Conservation (phyloP, 2,113 vertebrate genomes). For the Aspidoscelis tigris region DNA sequence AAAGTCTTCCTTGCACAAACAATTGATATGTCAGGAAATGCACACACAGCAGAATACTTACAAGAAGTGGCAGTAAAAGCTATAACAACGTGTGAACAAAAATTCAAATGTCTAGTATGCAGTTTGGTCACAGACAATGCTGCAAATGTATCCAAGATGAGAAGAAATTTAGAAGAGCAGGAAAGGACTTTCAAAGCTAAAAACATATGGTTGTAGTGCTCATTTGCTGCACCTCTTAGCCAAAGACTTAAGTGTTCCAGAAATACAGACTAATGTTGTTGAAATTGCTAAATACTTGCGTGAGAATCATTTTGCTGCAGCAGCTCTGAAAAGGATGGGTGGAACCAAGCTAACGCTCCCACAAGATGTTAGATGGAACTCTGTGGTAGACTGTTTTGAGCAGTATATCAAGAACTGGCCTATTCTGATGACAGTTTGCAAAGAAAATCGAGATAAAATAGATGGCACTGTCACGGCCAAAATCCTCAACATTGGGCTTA, state of each 20-base stretch:
- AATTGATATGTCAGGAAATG: too few species aligned
- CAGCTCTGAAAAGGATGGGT: too few species aligned
- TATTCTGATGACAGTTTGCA: not conserved
- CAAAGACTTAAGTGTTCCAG: not conserved
- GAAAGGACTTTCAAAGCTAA: not conserved
- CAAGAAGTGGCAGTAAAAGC: too few species aligned
- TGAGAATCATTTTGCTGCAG: too few species aligned
- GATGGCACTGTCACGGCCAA: not conserved
- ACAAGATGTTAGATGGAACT: too few species aligned
- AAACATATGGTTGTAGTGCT: not conserved
- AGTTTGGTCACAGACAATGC: not conserved
- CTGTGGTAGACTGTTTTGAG: too few species aligned
- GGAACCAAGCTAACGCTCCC: too few species aligned
- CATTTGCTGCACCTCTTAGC: slow-evolving; percentile 3
- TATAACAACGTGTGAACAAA: too few species aligned
- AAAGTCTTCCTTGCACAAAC: too few species aligned
- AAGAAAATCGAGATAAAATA: not conserved
- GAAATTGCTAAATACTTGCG: too few species aligned
- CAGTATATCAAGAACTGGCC: not conserved
- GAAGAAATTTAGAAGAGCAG: not conserved
- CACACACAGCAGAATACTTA: too few species aligned
- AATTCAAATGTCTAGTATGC: not conserved
- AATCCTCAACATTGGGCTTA: not conserved
- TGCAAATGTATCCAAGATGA: not conserved
- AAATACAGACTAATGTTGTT: not conserved